phyloP scores from a whole-genome alignment of 2,113 vertebrate genomes.

The Antechinus stuartii region DNA sequence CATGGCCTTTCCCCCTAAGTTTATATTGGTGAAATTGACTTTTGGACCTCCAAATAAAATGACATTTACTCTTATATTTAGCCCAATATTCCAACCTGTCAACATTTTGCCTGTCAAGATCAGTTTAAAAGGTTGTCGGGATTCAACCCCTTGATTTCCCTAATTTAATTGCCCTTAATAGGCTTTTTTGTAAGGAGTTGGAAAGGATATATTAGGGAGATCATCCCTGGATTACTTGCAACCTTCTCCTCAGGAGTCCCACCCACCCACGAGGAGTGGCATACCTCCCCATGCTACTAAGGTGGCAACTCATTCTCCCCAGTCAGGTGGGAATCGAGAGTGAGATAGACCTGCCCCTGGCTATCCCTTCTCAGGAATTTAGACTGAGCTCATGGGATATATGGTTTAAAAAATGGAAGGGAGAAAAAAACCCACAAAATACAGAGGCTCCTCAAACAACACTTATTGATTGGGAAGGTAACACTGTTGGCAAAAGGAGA shows the following conservation, averaged over 20 bases:
- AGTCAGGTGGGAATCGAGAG: not conserved
- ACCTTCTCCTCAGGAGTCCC: not conserved
- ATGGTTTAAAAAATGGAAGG: conserved; percentile 13
- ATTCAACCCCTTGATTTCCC: not conserved
- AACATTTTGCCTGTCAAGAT: not conserved
- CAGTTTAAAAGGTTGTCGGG: not conserved
- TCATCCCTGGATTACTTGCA: not conserved
- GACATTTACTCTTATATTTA: not conserved
- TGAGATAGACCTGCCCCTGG: not conserved
- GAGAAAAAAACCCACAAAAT: not conserved
- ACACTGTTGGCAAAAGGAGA: not conserved
- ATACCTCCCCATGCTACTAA: not conserved
- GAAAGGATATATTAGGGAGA: not conserved
- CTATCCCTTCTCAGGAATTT: not conserved
- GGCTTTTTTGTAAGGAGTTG: not conserved
- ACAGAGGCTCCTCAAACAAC: conserved; percentile 9
- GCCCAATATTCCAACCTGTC: not conserved
- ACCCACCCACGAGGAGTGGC: not conserved
- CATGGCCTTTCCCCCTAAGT: not conserved
- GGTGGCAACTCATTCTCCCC: not conserved
- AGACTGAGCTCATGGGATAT: not conserved
- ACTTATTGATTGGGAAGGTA: conserved; percentile 12
- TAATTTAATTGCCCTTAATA: not conserved
- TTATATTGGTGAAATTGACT: not conserved
- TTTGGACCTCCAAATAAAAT: not conserved